phyloP scores from a whole-genome alignment of 1,140 invertebrate species.

The Tenebrio molitor region DNA sequence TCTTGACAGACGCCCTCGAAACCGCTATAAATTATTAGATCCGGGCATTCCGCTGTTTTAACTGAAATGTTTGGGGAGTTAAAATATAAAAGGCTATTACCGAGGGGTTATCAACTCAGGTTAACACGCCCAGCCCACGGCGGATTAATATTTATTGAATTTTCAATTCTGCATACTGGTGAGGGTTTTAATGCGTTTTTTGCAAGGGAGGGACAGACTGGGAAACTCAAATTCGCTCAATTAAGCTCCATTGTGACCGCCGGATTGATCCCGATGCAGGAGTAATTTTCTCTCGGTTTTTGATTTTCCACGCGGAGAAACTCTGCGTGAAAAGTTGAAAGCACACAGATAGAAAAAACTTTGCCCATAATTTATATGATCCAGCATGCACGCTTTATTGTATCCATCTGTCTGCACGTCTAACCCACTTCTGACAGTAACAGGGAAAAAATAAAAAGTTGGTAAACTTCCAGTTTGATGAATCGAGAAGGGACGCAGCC shows the following conservation, averaged over 20 bases:
- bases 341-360: neutral
- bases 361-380: neutral
- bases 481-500: constrained; percentile 23
- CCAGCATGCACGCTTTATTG: neutral
- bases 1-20: constrained; percentile 7
- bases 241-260: neutral
- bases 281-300: too few relatives aligned
- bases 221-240: too few relatives aligned
- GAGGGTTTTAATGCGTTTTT: neutral
- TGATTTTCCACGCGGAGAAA: too few relatives aligned
- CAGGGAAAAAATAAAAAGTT: constrained; percentile 3
- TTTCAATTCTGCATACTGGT: neutral
- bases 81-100: constrained; percentile 10
- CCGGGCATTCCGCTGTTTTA: neutral
- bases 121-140: neutral
- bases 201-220: too few relatives aligned
- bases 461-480: constrained; percentile 34
- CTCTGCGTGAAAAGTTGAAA: too few relatives aligned
- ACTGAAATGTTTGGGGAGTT: neutral
- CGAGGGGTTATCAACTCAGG: neutral
- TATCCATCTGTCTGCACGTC: constrained; percentile 21
- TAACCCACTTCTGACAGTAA: neutral
- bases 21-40: constrained; percentile 16
- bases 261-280: too few relatives aligned
- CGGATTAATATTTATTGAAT: constrained; percentile 23